Conservation (phyloP, 2,113 vertebrate genomes). For the Uria lomvia region DNA sequence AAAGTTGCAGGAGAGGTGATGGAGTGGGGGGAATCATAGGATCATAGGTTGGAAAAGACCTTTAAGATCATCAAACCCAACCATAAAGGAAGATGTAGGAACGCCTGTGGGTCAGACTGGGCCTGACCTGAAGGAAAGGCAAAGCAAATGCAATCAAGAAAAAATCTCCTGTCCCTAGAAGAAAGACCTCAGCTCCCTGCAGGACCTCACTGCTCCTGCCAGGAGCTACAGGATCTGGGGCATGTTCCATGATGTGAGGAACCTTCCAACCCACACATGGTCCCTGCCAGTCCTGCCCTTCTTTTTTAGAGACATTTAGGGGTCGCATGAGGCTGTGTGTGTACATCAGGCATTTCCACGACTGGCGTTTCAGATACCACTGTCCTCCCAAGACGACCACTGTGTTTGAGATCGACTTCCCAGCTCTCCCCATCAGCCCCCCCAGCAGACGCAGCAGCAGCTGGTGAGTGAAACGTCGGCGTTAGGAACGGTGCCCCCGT, state of each 20-base stretch:
- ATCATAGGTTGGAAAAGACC: background rate
- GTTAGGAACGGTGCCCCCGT: rapidly evolving
- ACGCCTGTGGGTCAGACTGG: too few relatives aligned
- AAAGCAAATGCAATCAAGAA: background rate
- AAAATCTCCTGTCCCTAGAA: background rate
- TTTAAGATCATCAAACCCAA: background rate
- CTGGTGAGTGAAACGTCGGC: rapidly evolving
- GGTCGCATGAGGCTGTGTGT: rapidly evolving
- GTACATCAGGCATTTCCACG: background rate
- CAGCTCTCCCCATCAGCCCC: background rate
- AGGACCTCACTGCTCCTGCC: background rate
- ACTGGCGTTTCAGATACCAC: background rate
- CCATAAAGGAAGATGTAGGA: background rate
- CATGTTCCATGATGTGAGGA: background rate
- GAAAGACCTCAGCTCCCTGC: background rate
- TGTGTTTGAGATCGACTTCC: background rate
- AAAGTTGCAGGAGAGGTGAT: background rate
- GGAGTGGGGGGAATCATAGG: background rate
- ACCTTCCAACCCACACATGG: background rate
- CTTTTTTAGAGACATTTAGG: background rate
- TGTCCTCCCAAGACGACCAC: background rate
- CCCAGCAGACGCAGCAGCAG: background rate
- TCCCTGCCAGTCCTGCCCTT: background rate
- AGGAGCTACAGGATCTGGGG: background rate
- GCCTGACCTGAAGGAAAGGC: background rate